phyloP scores from a whole-genome alignment of 2,113 vertebrate species.

The Brachionichthys hirsutus region DNA sequence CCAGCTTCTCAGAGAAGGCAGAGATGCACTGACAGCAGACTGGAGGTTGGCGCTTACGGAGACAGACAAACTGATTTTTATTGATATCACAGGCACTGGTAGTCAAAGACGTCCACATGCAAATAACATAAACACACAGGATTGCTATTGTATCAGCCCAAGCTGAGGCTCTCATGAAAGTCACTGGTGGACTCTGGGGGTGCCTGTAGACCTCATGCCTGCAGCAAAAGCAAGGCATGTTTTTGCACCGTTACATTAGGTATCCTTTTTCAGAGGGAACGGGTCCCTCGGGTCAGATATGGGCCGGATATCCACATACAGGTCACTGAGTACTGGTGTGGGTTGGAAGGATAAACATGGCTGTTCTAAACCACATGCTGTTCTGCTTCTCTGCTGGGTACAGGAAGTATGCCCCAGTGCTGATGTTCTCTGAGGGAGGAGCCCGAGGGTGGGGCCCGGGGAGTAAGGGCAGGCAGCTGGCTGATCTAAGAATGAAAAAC shows the following conservation, averaged over 20 bases:
- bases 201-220: slow-evolving; percentile 84
- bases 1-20: slow-evolving; percentile 83
- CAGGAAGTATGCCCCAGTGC: slow-evolving; percentile 80
- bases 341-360: slow-evolving; percentile 85
- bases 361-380: slow-evolving; percentile 90
- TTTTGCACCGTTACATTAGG: slow-evolving; percentile 96
- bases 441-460: slow-evolving; percentile 57
- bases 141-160: slow-evolving; percentile 92
- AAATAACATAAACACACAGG: slow-evolving; percentile 91
- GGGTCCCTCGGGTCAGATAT: slow-evolving; percentile 94
- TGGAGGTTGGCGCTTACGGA: slow-evolving; percentile 59
- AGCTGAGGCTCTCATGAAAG: slow-evolving; percentile 85
- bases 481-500: slow-evolving; percentile 12
- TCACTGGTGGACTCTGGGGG: slow-evolving; percentile 50
- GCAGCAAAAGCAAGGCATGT: slow-evolving; percentile 94
- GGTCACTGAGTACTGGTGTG: slow-evolving; percentile 90
- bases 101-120: slow-evolving; percentile 89
- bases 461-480: slow-evolving; percentile 34
- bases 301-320: slow-evolving; percentile 94
- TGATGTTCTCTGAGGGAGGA: slow-evolving; percentile 65
- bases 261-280: slow-evolving; percentile 98
- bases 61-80: slow-evolving; percentile 81
- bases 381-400: slow-evolving; percentile 80
- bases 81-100: slow-evolving; percentile 96
- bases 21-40: slow-evolving; percentile 54